Base-by-base conservation (phyloP, 2,113 vertebrate genomes). In the Eudyptes chrysolophus region DNA sequence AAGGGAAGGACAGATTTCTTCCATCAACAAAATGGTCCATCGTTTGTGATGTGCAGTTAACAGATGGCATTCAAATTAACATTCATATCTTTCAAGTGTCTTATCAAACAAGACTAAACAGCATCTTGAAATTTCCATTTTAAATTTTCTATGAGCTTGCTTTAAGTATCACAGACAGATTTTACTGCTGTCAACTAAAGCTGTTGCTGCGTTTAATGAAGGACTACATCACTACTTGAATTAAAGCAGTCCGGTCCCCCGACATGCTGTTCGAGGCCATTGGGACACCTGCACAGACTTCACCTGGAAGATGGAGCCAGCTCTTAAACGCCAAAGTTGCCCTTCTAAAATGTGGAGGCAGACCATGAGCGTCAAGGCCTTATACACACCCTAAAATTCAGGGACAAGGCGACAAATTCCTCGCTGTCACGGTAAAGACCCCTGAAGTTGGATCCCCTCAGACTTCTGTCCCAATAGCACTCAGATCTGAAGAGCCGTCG, bases 31-130 rank as follows among this genome's bases (percentile, higher is more conserved):
- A 97, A 85, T 88, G 92, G 93, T 92, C 94, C 95, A 75, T 60
- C n/a, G 3, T 42, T 88, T 75, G 60, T 26, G 55, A 86, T 90
- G 51, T 51, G 84, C 89, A 51, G 75, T 90, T 95, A 96, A 85
- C 95, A 97, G 96, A 95, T 93, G 96, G 91, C 0, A 0, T 48
- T 74, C 89, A 83, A 89, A 96, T 94, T 94, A 96, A 89, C 78
- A 96, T 93, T 87, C 91, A 7, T 93, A 85, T 96, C 88, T 79
- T 93, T 94, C 94, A 87, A 97, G 79, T 94, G 89, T 95, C 93
- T 96, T 90, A 93, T 74, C 95, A 96, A 96, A 96, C 95, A 97
- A 93, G 90, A 29, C 90, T 82, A 97, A 97, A 96, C 94, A 97
- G 92, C 88, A 94, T 95, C 88, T 92, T 96, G 95, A 94, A 96